Percentiles rank a stretch among this genome's conserved stretches.
Evolutionary conservation across 2,797 vertebrate species (phyloP).

Genomic region (Pseudotriccus pelzelni): DNA sequence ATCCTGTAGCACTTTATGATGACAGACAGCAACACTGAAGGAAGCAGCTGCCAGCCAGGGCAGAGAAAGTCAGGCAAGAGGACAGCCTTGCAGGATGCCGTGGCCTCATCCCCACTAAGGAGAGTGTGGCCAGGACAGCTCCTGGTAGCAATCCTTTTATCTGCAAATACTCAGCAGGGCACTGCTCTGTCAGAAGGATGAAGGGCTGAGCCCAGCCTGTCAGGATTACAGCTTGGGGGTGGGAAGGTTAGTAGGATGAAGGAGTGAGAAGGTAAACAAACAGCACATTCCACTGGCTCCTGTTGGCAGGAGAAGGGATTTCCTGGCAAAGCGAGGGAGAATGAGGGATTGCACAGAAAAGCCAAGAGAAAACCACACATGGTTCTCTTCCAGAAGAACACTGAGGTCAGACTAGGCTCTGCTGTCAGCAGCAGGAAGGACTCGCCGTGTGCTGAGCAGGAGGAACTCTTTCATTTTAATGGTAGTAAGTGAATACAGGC

Average conservation of each 20-base stretch:
- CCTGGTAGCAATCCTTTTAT: not conserved
- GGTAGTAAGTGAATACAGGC: not conserved
- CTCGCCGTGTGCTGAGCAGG: not conserved
- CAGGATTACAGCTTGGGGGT: not conserved
- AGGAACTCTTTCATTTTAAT: not conserved
- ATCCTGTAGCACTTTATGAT: not conserved
- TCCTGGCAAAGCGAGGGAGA: not conserved
- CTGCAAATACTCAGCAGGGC: not conserved
- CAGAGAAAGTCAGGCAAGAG: not conserved
- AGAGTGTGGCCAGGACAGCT: not conserved
- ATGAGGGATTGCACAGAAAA: not conserved
- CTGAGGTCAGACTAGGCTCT: not conserved
- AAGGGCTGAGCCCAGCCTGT: not conserved
- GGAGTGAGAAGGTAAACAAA: slow-evolving; percentile 63
- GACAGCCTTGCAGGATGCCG: not conserved
- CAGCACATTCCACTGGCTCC: slow-evolving; percentile 36
- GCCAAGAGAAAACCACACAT: slow-evolving; percentile 20
- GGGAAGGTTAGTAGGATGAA: slow-evolving; percentile 38
- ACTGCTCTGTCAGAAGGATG: not conserved
- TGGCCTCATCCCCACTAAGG: fast-evolving
- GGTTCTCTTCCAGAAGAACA: slow-evolving; percentile 3
- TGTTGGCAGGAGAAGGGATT: slow-evolving; percentile 32
- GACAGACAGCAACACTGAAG: not conserved
- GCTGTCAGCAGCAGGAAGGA: not conserved
- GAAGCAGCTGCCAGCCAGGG: not conserved